Evolutionary conservation across 2,113 vertebrate genomes (phyloP).

Genomic region (Paramormyrops kingsleyae): DNA sequence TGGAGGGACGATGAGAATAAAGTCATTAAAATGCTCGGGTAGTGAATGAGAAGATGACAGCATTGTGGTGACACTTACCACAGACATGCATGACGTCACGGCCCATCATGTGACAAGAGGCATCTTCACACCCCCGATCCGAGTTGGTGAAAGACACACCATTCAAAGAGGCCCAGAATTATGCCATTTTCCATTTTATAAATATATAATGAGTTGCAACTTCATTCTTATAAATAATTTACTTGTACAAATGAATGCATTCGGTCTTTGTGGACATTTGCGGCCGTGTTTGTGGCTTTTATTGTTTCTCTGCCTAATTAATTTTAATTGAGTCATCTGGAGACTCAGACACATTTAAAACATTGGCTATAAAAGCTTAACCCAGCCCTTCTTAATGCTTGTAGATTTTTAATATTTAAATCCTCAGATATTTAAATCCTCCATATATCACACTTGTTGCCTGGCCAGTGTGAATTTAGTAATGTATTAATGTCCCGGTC

Average conservation of each 20-base stretch:
- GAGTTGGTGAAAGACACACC: not conserved
- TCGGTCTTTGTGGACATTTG: not conserved
- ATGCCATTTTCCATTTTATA: not conserved
- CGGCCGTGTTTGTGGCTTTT: not conserved
- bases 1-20: no score
- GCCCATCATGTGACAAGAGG: not conserved
- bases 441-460: not conserved
- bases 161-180: not conserved
- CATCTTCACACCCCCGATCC: not conserved
- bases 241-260: not conserved
- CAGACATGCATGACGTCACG: not conserved
- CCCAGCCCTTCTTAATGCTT: not conserved
- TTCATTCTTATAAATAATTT: not conserved
- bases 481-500: not conserved
- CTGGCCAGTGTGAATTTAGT: not conserved
- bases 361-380: not conserved
- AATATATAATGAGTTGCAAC: conserved; percentile 1
- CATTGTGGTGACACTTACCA: not conserved
- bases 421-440: not conserved
- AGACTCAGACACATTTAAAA: not conserved
- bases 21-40: not conserved
- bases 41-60: not conserved
- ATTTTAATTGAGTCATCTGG: not conserved
- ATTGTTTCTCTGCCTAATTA: not conserved
- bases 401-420: conserved; percentile 1